Percentiles rank a stretch among this genome's conserved stretches.
phyloP scores from a whole-genome alignment of 2,113 vertebrate genomes.

The Dolichallabes microphthalmus region DNA sequence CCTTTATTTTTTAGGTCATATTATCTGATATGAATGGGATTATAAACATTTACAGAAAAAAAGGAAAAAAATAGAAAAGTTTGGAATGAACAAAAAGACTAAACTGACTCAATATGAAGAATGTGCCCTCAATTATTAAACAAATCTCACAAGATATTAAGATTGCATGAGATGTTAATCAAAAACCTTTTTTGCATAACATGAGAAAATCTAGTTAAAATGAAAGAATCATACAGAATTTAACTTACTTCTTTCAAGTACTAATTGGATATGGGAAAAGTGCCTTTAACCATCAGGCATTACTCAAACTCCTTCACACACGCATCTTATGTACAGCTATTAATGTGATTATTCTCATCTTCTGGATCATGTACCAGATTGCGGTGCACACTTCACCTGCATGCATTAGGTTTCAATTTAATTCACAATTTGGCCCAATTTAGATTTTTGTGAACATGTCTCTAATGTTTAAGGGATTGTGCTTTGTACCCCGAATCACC shows the following conservation, averaged over 20 bases:
- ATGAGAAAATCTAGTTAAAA: neutral
- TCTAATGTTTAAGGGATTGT: neutral
- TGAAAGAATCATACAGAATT: neutral
- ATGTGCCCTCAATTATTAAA: slow-evolving; percentile 23
- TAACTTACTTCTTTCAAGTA: neutral
- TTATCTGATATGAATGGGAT: neutral
- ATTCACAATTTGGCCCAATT: neutral
- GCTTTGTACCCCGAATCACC: neutral
- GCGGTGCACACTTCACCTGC: slow-evolving; percentile 10
- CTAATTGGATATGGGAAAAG: neutral
- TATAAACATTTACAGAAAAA: neutral
- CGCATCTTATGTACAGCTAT: slow-evolving; percentile 18
- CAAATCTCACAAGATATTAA: slow-evolving; percentile 1
- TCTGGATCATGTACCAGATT: slow-evolving; percentile 6
- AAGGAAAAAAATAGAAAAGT: neutral
- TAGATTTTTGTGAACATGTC: slow-evolving; percentile 12
- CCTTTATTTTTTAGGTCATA: neutral
- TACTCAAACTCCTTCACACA: slow-evolving; percentile 3
- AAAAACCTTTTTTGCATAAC: slow-evolving; percentile 1
- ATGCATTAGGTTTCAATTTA: neutral
- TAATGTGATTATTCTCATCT: slow-evolving; percentile 23
- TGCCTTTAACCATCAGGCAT: slow-evolving; percentile 10
- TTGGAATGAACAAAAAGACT: neutral
- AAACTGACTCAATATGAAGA: neutral
- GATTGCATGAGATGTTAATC: slow-evolving; percentile 18